Percentiles rank a stretch among this genome's conserved stretches.
Conservation (phyloP, 2,113 vertebrate species). For the Ctenodactylus gundi region DNA sequence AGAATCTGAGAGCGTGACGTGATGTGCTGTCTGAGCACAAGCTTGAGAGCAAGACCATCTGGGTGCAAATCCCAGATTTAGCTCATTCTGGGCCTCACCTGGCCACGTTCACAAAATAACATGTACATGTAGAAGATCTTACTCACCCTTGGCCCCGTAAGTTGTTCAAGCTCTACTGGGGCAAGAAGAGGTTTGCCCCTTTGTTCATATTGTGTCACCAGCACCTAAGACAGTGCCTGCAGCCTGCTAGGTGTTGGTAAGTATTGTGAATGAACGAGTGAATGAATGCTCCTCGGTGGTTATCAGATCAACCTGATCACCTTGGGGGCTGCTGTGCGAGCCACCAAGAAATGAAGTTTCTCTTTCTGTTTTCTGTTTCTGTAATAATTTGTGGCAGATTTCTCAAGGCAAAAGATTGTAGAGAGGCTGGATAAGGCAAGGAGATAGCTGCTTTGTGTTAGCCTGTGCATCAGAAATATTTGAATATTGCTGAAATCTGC, state of each 20-base stretch:
- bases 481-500: not conserved
- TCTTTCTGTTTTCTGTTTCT: slow-evolving; percentile 30
- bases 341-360: not conserved
- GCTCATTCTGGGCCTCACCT: not conserved
- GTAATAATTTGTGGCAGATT: not conserved
- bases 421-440: not conserved
- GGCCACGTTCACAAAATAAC: too few relatives aligned
- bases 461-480: not conserved
- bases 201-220: not conserved
- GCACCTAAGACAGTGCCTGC: not conserved
- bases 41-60: not conserved
- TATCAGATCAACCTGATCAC: not conserved
- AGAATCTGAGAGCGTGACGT: not conserved
- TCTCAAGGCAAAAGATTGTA: not conserved
- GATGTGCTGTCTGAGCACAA: not conserved
- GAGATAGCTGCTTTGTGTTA: not conserved
- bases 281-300: not conserved
- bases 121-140: too few relatives aligned
- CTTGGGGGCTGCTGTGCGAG: slow-evolving; percentile 20
- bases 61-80: not conserved
- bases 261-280: not conserved
- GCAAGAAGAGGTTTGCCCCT: not conserved
- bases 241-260: not conserved
- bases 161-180: not conserved
- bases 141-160: not conserved